Percentiles rank a stretch among this genome's conserved stretches.
Conservation (phyloP, 2,113 vertebrate genomes). For the Atrichornis clamosus region DNA sequence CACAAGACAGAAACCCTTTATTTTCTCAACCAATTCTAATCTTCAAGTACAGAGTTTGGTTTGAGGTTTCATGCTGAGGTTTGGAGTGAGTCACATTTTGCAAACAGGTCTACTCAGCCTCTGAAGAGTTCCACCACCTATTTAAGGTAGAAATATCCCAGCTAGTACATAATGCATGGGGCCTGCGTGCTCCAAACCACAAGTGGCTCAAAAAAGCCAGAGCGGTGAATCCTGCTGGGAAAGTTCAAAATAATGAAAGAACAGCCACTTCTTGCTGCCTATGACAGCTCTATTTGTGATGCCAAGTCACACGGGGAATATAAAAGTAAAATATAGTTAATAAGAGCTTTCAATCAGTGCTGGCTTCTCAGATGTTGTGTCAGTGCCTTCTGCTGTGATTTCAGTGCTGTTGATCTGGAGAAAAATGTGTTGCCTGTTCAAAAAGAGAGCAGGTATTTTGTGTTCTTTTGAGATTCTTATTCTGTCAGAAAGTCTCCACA, state of each 20-base stretch:
- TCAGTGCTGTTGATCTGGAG: background rate
- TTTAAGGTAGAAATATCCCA: slow-evolving; percentile 63
- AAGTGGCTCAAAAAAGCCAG: slow-evolving; percentile 56
- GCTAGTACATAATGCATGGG: slow-evolving; percentile 56
- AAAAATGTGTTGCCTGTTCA: background rate
- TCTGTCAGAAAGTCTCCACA: background rate
- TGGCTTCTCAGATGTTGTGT: background rate
- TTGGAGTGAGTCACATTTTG: slow-evolving; percentile 51
- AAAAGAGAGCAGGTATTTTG: background rate
- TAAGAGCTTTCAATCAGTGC: slow-evolving; percentile 1
- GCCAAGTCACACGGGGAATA: background rate
- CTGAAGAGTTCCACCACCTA: slow-evolving; percentile 45
- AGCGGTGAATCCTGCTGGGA: slow-evolving; percentile 58
- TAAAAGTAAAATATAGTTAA: slow-evolving; percentile 27
- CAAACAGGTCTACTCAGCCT: slow-evolving; percentile 42
- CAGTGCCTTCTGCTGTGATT: background rate
- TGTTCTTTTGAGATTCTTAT: background rate
- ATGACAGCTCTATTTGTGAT: slow-evolving; percentile 42
- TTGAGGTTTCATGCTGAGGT: slow-evolving; percentile 64
- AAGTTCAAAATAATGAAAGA: slow-evolving; percentile 63
- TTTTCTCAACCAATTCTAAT: background rate
- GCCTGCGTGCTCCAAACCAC: slow-evolving; percentile 63
- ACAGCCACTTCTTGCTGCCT: slow-evolving; percentile 39
- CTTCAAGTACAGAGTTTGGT: background rate
- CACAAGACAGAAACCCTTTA: background rate